Percentiles rank a stretch among this genome's conserved stretches.
Conservation (phyloP, 2,888 invertebrate species). For the Hyalella azteca region DNA sequence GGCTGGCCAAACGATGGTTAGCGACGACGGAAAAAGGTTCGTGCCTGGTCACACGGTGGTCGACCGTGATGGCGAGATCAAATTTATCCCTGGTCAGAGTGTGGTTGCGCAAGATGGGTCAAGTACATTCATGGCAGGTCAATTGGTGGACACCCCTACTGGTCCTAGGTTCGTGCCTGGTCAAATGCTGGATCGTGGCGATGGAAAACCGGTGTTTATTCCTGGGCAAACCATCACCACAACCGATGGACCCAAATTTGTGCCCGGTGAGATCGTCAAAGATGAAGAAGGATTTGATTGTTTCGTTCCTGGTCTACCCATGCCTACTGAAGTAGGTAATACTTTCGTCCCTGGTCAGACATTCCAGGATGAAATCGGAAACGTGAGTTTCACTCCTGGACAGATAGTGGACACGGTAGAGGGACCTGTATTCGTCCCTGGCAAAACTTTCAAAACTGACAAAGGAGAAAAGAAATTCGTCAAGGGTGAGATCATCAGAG, state of each 20-base stretch:
- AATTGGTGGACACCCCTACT: constrained; percentile 47
- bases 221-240: constrained; percentile 75
- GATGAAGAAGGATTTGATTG: constrained; percentile 50
- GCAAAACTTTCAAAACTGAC: constrained; percentile 58
- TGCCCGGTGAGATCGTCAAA: constrained; percentile 75
- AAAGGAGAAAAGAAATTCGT: constrained; percentile 71
- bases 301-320: constrained; percentile 71
- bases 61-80: constrained; percentile 49
- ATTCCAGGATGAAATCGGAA: constrained; percentile 53
- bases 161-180: constrained; percentile 59
- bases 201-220: constrained; percentile 67
- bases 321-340: constrained; percentile 67
- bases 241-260: constrained; percentile 74
- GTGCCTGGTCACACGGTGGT: constrained; percentile 59
- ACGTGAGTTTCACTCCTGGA: constrained; percentile 55
- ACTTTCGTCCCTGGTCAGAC: constrained; percentile 79
- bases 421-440: constrained; percentile 62
- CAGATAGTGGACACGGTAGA: constrained; percentile 68
- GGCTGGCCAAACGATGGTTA: constrained; percentile 73
- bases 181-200: constrained; percentile 58
- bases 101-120: constrained; percentile 38
- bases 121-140: constrained; percentile 48
- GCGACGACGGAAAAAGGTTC: constrained; percentile 64
- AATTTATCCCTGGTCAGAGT: constrained; percentile 58
- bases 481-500: constrained; percentile 73